Base-by-base conservation (phyloP, 2,797 vertebrate species). In the Acropternis orthonyx region DNA sequence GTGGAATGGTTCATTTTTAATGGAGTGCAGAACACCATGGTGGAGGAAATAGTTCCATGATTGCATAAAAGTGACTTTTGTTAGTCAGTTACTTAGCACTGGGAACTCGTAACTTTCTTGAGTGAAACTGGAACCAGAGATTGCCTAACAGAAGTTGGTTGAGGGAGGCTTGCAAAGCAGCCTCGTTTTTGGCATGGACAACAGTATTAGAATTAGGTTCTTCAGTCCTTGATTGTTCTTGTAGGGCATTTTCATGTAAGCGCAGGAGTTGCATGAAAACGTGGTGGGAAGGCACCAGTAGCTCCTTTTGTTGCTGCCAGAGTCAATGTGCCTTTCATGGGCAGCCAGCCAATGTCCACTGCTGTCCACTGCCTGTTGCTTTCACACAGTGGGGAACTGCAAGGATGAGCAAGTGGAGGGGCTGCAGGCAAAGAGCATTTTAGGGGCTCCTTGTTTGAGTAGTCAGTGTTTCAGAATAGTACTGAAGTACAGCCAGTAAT, bases 341-440 rank as follows among this genome's bases (percentile, higher is more conserved):
- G 68, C 43, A 54, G 54, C 13, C 24, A 39, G 62, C 59, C 18
- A 19, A 7, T 16, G 15, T 51, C 39, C 1, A 8, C 55, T n/a
- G 30, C 55, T 43, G 30, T 17, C 36, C 48, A 18, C 49, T 20
- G 1, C 2, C 0, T 16, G 36, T 20, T 52, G 41, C 41, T 58
- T 56, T 72, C 41, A 6, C 4, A 0, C 0, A 24, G 22, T 0
- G 34, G n/a, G 30, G 24, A 72, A 26, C 32, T 1, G 2, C 52
- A 52, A 32, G 54, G 37, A 24, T 3, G 18, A 54, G 41, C 12
- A 37, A 37, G 36, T 22, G 51, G 51, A 41, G 28, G 28, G 73
- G 9, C 28, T 34, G 27, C 51, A 17, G 39, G 51, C 55, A 52
- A 49, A 71, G 51, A 4, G 22, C 44, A 5, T 85, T 79, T 79